phyloP scores from a whole-genome alignment of 1,140 invertebrate species.

The Dinothrombium tinctorium region DNA sequence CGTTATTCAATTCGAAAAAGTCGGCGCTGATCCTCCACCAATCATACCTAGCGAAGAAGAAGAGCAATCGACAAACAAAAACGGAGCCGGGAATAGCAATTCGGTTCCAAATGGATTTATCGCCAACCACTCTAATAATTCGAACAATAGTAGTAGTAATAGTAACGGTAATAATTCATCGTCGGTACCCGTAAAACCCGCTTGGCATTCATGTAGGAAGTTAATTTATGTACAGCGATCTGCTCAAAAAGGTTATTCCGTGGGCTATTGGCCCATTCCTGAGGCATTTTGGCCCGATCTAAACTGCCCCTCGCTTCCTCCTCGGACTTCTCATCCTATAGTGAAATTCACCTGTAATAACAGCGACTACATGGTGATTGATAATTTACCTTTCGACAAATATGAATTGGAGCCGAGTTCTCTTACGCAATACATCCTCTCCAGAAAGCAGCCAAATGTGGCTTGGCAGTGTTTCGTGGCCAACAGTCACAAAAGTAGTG shows the following conservation, averaged over 20 bases:
- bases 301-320: conserved; percentile 46
- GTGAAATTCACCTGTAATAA: conserved; percentile 77
- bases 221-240: conserved; percentile 81
- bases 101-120: not conserved
- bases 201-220: conserved; percentile 62
- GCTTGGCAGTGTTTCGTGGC: conserved; percentile 94
- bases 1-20: conserved; percentile 91
- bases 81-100: not conserved
- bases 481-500: conserved; percentile 49
- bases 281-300: conserved; percentile 91
- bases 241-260: conserved; percentile 68
- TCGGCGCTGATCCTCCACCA: conserved; percentile 59
- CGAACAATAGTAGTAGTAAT: not conserved
- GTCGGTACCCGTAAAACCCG: conserved; percentile 15
- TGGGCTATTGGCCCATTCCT: conserved; percentile 94
- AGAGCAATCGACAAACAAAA: not conserved
- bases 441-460: conserved; percentile 74
- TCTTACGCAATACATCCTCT: conserved; percentile 81
- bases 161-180: conserved; percentile 6
- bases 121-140: not conserved
- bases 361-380: conserved; percentile 83
- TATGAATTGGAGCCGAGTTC: conserved; percentile 95
- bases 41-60: conserved; percentile 19
- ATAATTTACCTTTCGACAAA: conserved; percentile 93
- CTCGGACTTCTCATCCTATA: conserved; percentile 77